phyloP scores from a whole-genome alignment of 2,113 vertebrate genomes.

The Pituophis catenifer region DNA sequence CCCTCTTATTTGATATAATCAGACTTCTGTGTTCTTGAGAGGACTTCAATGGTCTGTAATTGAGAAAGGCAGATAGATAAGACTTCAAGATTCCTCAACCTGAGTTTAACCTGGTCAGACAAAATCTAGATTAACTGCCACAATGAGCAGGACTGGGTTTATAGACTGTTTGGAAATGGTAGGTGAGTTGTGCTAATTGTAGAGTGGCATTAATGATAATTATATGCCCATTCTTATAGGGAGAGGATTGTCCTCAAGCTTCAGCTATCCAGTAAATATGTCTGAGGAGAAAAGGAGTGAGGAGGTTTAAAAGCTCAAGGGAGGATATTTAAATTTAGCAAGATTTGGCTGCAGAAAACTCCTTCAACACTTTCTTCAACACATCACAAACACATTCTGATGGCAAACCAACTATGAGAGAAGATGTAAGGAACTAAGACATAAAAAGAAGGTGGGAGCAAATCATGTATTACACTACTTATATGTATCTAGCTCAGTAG shows the following conservation, averaged over 20 bases:
- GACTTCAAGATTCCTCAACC: not conserved
- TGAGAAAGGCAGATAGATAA: not conserved
- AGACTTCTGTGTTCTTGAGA: not conserved
- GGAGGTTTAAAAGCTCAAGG: not conserved
- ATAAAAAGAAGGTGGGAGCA: not conserved
- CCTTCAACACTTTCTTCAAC: not conserved
- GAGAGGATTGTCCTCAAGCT: not conserved
- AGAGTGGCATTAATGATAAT: not conserved
- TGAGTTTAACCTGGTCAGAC: not conserved
- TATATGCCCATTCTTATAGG: not conserved
- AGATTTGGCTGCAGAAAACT: not conserved
- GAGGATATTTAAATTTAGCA: not conserved
- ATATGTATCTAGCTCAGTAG: not conserved
- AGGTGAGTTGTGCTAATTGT: not conserved
- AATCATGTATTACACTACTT: not conserved
- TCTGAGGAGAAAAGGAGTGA: not conserved
- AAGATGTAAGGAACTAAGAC: not conserved
- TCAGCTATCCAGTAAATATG: not conserved
- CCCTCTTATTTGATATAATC: not conserved
- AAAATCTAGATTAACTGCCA: not conserved
- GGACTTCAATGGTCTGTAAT: not conserved
- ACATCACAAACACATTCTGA: not conserved
- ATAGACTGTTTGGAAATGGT: not conserved
- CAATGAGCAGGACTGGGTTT: not conserved
- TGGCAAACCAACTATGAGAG: not conserved